These are phyloP conservation scores for Shinisaurus crocodilurus DNA, from an alignment of 2,113 vertebrate species.

Conservation along the genomic window DNA sequence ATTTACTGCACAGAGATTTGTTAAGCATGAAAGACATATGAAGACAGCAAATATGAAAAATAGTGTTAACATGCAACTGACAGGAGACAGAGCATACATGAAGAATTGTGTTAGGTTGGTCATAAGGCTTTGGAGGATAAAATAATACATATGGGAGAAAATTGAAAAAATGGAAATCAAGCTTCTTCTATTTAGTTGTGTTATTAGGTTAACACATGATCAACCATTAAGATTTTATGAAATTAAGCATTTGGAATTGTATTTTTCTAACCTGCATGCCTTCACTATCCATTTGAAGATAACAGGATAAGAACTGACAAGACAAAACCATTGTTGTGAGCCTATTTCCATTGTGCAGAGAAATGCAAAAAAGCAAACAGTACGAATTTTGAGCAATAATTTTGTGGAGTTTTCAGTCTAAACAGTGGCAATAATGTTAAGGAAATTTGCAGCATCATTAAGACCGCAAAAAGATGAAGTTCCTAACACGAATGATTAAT, in stretches of 20 bases:
- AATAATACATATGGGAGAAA: constrained; percentile 64
- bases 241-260: constrained; percentile 47
- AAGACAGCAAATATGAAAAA: constrained; percentile 55
- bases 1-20: neutral
- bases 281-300: constrained; percentile 18
- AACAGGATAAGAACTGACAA: constrained; percentile 24
- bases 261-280: constrained; percentile 29
- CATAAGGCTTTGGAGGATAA: constrained; percentile 71
- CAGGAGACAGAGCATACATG: constrained; percentile 60
- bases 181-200: constrained; percentile 29
- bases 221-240: constrained; percentile 64
- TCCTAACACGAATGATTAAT: constrained; percentile 1
- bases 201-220: constrained; percentile 58
- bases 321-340: constrained; percentile 45
- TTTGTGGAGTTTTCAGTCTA: constrained; percentile 51
- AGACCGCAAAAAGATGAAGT: constrained; percentile 45
- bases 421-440: constrained; percentile 44
- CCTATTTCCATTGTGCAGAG: constrained; percentile 39
- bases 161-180: constrained; percentile 26
- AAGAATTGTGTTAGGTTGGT: constrained; percentile 76
- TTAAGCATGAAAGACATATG: constrained; percentile 26
- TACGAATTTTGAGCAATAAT: constrained; percentile 34
- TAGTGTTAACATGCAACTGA: constrained; percentile 70
- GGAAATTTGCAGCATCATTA: constrained; percentile 36
- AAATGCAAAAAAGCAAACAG: constrained; percentile 52